phyloP scores from a whole-genome alignment of 2,888 invertebrate genomes.

The Ophraella communa region DNA sequence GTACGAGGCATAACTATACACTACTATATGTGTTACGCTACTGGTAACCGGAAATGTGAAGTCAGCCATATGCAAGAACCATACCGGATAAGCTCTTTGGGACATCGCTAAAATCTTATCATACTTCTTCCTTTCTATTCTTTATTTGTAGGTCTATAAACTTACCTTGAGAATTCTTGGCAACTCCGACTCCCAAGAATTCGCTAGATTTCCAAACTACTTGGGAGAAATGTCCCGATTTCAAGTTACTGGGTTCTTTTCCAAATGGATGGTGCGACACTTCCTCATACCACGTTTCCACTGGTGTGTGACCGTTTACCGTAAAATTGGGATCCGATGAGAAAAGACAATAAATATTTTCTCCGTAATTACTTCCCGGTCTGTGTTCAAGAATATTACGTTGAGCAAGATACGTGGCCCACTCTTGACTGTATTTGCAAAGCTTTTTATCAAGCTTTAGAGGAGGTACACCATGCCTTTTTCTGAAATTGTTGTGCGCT shows the following conservation, averaged over 20 bases:
- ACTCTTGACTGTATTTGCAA: slow-evolving; percentile 72
- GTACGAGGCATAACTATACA: too few species aligned
- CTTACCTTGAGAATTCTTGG: slow-evolving; percentile 68
- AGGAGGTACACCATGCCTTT: slow-evolving; percentile 72
- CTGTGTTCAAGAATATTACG: slow-evolving; percentile 75
- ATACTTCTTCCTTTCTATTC: too few species aligned
- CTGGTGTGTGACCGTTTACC: slow-evolving; percentile 74
- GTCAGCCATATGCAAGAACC: too few species aligned
- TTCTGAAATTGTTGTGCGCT: slow-evolving; percentile 77
- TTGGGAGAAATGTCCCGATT: slow-evolving; percentile 76
- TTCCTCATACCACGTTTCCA: slow-evolving; percentile 80
- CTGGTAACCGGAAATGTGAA: too few species aligned
- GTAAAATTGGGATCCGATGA: slow-evolving; percentile 73
- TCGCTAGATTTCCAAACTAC: slow-evolving; percentile 73
- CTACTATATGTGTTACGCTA: too few species aligned
- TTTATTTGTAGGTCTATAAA: neutral
- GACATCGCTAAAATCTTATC: too few species aligned
- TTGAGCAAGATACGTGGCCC: slow-evolving; percentile 73
- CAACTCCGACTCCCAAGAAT: slow-evolving; percentile 72
- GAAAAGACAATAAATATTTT: slow-evolving; percentile 81
- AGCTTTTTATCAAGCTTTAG: slow-evolving; percentile 70
- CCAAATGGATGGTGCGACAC: slow-evolving; percentile 68
- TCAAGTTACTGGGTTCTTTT: slow-evolving; percentile 67
- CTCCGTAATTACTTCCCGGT: slow-evolving; percentile 79
- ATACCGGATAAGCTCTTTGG: too few species aligned